Percentiles rank a stretch among this genome's conserved stretches.
Evolutionary conservation across 2,113 vertebrate genomes (phyloP).

Genomic region (pig (Sus scrofa)): T2T-Sscrofa CM000816.6:54272001-54272500

Average conservation of each 20-base stretch:
- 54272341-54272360: background rate
- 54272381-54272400: background rate
- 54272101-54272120: background rate
- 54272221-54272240: background rate
- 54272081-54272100: background rate
- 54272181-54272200: background rate
- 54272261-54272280: background rate
- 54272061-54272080: background rate
- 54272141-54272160: background rate
- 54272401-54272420: background rate
- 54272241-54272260: background rate
- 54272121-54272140: too few relatives aligned
- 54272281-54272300: background rate
- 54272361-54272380: background rate
- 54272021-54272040: too few relatives aligned
- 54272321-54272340: background rate
- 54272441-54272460: background rate
- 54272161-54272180: background rate
- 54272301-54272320: background rate
- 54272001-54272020: too few relatives aligned
- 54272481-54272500: background rate
- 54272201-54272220: background rate
- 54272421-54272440: background rate
- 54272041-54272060: too few relatives aligned
- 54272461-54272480: background rate